These are phyloP conservation scores for Lochmaea capreae DNA, from an alignment of 2,888 invertebrate genomes.

Conservation along the genomic window DNA sequence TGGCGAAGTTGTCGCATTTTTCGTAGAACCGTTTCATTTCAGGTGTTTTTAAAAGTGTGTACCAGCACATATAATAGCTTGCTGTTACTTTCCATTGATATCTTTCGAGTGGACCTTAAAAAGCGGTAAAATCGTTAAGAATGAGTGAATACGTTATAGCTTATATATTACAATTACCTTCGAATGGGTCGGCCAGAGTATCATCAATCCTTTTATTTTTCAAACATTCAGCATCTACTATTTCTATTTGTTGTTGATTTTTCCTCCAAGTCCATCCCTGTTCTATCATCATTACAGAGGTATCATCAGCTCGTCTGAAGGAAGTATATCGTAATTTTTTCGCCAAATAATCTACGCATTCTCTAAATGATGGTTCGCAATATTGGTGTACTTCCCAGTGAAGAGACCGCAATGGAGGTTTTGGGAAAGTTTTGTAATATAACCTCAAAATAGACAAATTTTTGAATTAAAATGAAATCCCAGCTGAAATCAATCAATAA, in stretches of 20 bases:
- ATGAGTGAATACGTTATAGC: background rate
- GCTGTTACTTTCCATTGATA: conserved; percentile 74
- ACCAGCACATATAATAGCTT: conserved; percentile 78
- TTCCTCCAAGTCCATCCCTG: conserved; percentile 65
- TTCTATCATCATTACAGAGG: conserved; percentile 65
- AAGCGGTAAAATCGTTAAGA: background rate
- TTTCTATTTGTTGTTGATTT: conserved; percentile 62
- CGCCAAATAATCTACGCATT: conserved; percentile 71
- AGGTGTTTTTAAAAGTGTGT: conserved; percentile 70
- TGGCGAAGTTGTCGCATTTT: conserved; percentile 72
- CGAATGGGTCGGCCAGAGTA: conserved; percentile 68
- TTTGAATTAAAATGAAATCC: background rate
- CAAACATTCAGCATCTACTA: conserved; percentile 68
- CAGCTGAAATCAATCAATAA: background rate
- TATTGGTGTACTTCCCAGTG: conserved; percentile 74
- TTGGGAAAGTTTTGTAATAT: conserved; percentile 68
- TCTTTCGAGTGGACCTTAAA: conserved; percentile 67
- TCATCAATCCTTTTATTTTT: conserved; percentile 65
- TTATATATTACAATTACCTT: conserved; percentile 55
- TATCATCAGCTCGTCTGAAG: conserved; percentile 66
- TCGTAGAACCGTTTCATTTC: conserved; percentile 69
- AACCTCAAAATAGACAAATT: conserved; percentile 38
- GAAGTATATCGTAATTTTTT: conserved; percentile 59
- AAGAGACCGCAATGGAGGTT: conserved; percentile 69
- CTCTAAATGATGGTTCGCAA: conserved; percentile 68